Conservation (phyloP, 1,140 invertebrate species). For the Aphelenchoides fujianensis region DNA sequence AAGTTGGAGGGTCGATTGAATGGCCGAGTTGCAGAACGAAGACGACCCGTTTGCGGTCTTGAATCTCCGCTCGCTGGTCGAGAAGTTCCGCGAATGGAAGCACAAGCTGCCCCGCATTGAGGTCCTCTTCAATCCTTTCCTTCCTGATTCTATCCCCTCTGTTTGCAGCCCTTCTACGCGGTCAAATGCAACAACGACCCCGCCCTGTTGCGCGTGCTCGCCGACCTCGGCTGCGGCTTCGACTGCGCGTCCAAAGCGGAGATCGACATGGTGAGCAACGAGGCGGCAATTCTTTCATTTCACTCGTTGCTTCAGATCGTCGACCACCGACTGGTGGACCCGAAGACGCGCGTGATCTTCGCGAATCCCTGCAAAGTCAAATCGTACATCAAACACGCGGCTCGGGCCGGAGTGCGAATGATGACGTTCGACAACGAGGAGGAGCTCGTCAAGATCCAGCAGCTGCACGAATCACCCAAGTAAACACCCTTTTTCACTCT, state of each 20-base stretch:
- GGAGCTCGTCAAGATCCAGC: conserved; percentile 86
- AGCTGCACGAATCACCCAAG: conserved; percentile 75
- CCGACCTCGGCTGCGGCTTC: conserved; percentile 81
- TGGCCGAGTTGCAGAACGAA: conserved; percentile 22
- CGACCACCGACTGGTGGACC: conserved; percentile 9
- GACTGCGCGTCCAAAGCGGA: conserved; percentile 90
- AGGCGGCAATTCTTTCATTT: neutral
- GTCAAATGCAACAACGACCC: conserved; percentile 92
- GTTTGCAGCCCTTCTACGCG: conserved; percentile 78
- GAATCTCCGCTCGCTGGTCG: conserved; percentile 81
- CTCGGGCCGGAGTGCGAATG: conserved; percentile 72
- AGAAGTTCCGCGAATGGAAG: conserved; percentile 80
- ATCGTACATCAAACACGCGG: conserved; percentile 85
- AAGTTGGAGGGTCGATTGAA: neutral
- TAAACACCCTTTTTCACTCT: conserved; percentile 41
- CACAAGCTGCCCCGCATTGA: conserved; percentile 79
- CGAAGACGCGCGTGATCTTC: conserved; percentile 83
- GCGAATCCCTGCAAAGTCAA: conserved; percentile 93
- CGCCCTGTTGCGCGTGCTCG: conserved; percentile 76
- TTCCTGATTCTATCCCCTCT: no score
- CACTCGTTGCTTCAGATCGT: conserved; percentile 35
- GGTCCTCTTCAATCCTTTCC: no score
- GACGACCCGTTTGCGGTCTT: conserved; percentile 90
- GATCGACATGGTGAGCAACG: conserved; percentile 39
- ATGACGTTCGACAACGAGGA: conserved; percentile 96